Conservation (phyloP, 1,140 invertebrate genomes). For the Aphaenogaster ashmeadi region DNA sequence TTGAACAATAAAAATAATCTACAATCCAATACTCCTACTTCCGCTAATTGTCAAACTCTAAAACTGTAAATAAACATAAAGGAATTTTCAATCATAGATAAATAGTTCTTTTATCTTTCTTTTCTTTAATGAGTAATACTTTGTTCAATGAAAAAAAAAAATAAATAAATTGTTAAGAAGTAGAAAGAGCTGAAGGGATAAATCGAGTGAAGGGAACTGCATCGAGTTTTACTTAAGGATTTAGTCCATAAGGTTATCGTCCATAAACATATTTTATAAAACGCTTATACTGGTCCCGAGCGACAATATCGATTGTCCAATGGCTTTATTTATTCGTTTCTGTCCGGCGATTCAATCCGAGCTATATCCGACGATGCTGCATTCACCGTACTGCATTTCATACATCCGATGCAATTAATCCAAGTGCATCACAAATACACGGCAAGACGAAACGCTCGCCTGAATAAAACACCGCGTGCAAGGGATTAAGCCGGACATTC, state of each 20-base stretch:
- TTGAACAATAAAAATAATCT: neutral
- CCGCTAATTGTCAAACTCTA: neutral
- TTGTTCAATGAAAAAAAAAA: neutral
- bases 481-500: constrained; percentile 13
- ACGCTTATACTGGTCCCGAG: neutral
- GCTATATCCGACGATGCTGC: constrained; percentile 13
- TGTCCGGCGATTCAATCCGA: constrained; percentile 22
- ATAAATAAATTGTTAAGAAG: neutral
- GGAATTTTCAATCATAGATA: neutral
- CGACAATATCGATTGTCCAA: constrained; percentile 10
- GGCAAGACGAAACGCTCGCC: constrained; percentile 5
- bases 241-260: constrained; percentile 12
- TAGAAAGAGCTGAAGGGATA: neutral
- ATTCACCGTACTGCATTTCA: constrained; percentile 14
- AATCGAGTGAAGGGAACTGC: neutral
- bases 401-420: constrained; percentile 40
- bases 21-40: neutral
- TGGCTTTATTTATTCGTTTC: constrained; percentile 31
- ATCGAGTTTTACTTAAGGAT: constrained; percentile 18
- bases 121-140: neutral
- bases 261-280: constrained; percentile 43
- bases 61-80: neutral
- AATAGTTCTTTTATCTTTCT: neutral
- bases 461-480: neutral
- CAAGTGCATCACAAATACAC: constrained; percentile 10